Base-by-base conservation (phyloP, 2,113 vertebrate species). In the Engraulis encrasicolus region DNA sequence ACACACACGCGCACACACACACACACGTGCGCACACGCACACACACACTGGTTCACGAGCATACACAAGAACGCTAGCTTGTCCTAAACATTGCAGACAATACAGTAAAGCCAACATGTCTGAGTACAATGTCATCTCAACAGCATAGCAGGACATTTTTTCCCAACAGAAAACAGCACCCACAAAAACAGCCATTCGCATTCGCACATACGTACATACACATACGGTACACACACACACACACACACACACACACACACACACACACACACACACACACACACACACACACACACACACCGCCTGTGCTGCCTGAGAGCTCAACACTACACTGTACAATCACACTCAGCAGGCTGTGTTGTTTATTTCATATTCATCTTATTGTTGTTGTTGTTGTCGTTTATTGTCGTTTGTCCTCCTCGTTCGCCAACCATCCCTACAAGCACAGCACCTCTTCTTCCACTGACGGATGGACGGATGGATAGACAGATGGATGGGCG, bases 11-110 rank as follows among this genome's bases (percentile, higher is more conserved):
- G 34, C 37, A 90, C 83, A 79, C 87, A 91, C 85, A 84, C 17
- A 90, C 79, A 88, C 84, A 92, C 85, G 87, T 85, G 85, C 2
- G 89, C 89, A 90, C 91, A 90, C 90, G 91, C 84, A 81, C 86
- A 40, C 58, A 38, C 77, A 80, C n/a, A n/a, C n/a, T n/a, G n/a
- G n/a, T n/a, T n/a, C n/a, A n/a, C n/a, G n/a, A n/a, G n/a, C n/a
- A n/a, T n/a, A n/a, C n/a, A n/a, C n/a, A n/a, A n/a, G 9, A 9
- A 66, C 14, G 17, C 48, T 7, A 19, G 7, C 19, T 37, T 36
- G 38, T 27, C 45, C 20, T 23, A 90, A 84, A 82, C 18, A 19
- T 7, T 52, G 9, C 40, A 11, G 71, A 27, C n/a, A 23, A 52
- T 27, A 52, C 71, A 31, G 17, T 49, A 1, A 31, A n/a, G 27